phyloP scores from a whole-genome alignment of 1,140 invertebrate species.

The Drosophila kurseongensis region DNA sequence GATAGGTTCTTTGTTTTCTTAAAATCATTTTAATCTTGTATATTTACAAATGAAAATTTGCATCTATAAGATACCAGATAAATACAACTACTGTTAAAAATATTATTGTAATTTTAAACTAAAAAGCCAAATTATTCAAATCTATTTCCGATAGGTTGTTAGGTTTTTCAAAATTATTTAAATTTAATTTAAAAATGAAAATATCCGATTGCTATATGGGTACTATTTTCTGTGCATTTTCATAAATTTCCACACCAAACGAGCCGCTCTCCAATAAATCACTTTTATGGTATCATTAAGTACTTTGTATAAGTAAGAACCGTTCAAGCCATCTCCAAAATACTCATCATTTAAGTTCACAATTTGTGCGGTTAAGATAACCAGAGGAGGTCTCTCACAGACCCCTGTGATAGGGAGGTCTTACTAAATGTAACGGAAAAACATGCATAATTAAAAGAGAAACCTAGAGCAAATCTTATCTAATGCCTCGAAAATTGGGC shows the following conservation, averaged over 20 bases:
- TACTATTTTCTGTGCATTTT: neutral
- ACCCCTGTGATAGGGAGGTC: slow-evolving; percentile 3
- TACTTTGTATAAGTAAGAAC: neutral
- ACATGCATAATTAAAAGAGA: slow-evolving; percentile 58
- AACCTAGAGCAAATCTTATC: slow-evolving; percentile 47
- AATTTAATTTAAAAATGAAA: too few species aligned
- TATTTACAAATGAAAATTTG: too few species aligned
- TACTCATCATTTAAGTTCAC: slow-evolving; percentile 10
- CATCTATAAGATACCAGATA: too few species aligned
- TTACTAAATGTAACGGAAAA: slow-evolving; percentile 25
- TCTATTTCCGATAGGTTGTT: too few species aligned
- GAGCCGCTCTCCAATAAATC: slow-evolving; percentile 1
- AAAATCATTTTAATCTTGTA: too few species aligned
- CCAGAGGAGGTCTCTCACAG: slow-evolving; percentile 14
- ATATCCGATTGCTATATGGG: too few species aligned
- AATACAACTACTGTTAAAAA: too few species aligned
- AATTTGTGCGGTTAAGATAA: slow-evolving; percentile 19
- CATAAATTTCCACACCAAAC: neutral
- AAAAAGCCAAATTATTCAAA: too few species aligned
- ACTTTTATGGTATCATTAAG: slow-evolving; percentile 2
- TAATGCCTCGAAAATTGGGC: slow-evolving; percentile 41
- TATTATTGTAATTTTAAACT: too few species aligned
- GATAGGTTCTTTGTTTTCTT: too few species aligned
- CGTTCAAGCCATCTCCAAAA: slow-evolving; percentile 1
- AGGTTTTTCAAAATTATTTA: too few species aligned